phyloP scores from a whole-genome alignment of 2,888 invertebrate genomes.

The Lagria hirta region DNA sequence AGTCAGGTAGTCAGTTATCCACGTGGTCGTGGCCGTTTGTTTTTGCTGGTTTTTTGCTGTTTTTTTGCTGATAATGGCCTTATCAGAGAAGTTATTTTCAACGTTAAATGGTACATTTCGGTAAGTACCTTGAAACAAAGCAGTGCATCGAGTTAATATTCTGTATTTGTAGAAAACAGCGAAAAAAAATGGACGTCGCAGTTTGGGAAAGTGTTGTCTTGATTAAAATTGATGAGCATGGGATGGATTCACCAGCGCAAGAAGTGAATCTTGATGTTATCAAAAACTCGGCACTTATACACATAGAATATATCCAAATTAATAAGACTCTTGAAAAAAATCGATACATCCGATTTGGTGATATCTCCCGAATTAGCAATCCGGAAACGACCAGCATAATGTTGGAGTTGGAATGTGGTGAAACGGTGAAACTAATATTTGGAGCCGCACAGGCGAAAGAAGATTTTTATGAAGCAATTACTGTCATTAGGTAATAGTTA shows the following conservation, averaged over 20 bases:
- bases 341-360: conserved; percentile 13
- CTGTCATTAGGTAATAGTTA: conserved; percentile 12
- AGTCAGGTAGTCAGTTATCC: conserved; percentile 5
- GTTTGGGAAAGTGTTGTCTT: conserved; percentile 9
- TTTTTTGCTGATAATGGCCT: conserved; percentile 1
- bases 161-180: too few species aligned
- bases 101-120: conserved; percentile 1
- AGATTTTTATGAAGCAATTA: conserved; percentile 7
- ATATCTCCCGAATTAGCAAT: conserved; percentile 11
- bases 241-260: conserved; percentile 10
- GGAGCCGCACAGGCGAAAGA: conserved; percentile 4
- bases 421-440: conserved; percentile 10
- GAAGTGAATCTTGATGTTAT: conserved; percentile 8
- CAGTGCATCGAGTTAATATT: too few species aligned
- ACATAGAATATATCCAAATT: conserved; percentile 9
- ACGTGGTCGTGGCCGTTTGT: conserved; percentile 10
- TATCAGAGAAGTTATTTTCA: conserved; percentile 1
- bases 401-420: conserved; percentile 12
- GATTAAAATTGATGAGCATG: conserved; percentile 10
- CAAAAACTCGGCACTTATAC: conserved; percentile 10
- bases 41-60: conserved; percentile 8
- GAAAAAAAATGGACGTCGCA: conserved; percentile 12
- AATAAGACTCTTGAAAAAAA: conserved; percentile 7
- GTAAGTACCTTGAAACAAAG: too few species aligned
- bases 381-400: conserved; percentile 13